A percentile compares a stretch with the other conserved stretches of the same genome.
Conservation (phyloP, 2,797 vertebrate species). For the Platalea minor region DNA sequence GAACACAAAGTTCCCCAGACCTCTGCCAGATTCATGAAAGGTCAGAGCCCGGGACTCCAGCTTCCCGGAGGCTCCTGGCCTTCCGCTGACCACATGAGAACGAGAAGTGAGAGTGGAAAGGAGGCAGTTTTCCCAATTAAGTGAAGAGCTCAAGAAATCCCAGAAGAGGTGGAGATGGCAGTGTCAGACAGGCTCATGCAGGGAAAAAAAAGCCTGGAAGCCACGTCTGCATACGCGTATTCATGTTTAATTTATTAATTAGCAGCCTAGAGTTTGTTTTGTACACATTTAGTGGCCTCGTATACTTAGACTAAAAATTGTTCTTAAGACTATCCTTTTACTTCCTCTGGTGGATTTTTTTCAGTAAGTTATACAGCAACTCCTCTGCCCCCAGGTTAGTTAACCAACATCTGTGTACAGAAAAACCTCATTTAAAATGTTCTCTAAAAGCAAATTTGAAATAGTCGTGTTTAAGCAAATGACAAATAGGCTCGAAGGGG, state of each 20-base stretch:
- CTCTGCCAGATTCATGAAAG: background rate
- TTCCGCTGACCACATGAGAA: background rate
- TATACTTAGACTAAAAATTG: background rate
- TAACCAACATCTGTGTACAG: background rate
- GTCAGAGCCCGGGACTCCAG: background rate
- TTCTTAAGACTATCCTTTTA: background rate
- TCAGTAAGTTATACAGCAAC: background rate
- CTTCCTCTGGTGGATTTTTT: background rate
- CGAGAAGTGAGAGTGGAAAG: background rate
- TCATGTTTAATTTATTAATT: background rate
- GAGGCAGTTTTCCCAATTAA: background rate
- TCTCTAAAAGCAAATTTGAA: background rate
- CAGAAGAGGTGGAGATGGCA: background rate
- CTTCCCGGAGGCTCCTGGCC: background rate
- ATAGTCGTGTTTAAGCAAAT: background rate
- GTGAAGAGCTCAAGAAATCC: background rate
- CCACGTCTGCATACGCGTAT: fast-evolving
- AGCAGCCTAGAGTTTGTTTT: background rate
- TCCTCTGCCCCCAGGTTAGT: background rate
- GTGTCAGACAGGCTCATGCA: background rate
- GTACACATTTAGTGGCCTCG: background rate
- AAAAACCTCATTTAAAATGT: background rate
- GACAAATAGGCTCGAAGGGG: background rate
- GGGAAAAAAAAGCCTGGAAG: background rate
- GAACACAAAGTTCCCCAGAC: background rate